Conservation (phyloP, 2,888 invertebrate genomes). For the Chymomyza amoena region DNA sequence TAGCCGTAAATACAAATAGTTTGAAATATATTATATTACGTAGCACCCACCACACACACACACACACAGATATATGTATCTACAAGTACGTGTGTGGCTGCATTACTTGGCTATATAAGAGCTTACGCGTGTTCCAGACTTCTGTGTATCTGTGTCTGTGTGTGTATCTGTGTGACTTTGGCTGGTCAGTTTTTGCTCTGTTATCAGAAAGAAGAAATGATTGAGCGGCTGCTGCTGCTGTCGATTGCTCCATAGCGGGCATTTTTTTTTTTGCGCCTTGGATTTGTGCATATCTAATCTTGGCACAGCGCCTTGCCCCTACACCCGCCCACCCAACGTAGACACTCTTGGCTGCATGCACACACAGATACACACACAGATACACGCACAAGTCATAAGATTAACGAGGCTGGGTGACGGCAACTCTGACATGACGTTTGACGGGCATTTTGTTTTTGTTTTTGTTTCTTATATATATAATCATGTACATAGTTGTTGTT, state of each 20-base stretch:
- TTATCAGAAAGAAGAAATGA: constrained; percentile 42
- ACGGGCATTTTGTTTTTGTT: not conserved
- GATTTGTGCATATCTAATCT: constrained; percentile 57
- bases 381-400: constrained; percentile 25
- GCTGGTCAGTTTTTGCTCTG: not conserved
- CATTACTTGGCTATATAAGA: not conserved
- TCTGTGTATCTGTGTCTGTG: not conserved
- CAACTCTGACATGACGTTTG: not conserved
- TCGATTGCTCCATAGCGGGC: constrained; percentile 21
- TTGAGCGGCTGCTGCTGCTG: constrained; percentile 31
- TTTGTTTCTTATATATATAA: not conserved
- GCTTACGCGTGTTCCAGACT: not conserved
- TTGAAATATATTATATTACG: constrained; percentile 32
- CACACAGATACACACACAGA: not conserved
- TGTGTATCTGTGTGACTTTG: not conserved
- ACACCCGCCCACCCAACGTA: constrained; percentile 3
- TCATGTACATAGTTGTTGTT: too few relatives aligned
- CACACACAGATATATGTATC: not conserved
- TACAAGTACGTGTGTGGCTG: not conserved
- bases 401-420: constrained; percentile 6
- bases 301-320: constrained; percentile 21
- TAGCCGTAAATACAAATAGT: constrained; percentile 45
- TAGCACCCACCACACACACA: too few relatives aligned
- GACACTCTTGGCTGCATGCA: not conserved
- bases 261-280: constrained; percentile 34